Evolutionary conservation across 2,888 invertebrate species (phyloP), one percentile per base, ranked within the genome.

Genomic region (Isotomurus palustris): DNA sequence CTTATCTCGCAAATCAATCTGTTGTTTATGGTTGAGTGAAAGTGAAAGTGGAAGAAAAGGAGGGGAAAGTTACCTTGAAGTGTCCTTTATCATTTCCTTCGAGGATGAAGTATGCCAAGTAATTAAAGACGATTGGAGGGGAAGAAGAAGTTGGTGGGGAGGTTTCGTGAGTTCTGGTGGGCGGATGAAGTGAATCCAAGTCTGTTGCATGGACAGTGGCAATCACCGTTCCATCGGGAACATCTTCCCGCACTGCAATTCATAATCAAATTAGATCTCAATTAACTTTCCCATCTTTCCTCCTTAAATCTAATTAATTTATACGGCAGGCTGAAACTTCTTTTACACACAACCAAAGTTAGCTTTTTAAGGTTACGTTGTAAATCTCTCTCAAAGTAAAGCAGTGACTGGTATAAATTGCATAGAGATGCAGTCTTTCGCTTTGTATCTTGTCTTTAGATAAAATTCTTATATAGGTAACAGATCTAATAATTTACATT

Each of bases 191-290:
- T n/a, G n/a, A n/a, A 78, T 95, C 95, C 0, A 87, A 86, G 77
- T 96, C 95, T 27, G 83, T 85, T 1, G 87, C 86, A 25, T 82
- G 86, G 21, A 95, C 83, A 14, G 88, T 85, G 1, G 90, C 91
- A 1, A 94, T 85, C 2, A 92, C 86, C 57, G 90, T 86, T 62
- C 93, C 93, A 4, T 83, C 78, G 0, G 94, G 93, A 41, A 94
- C 82, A 76, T 95, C 95, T 76, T 96, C 95, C 3, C 91, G 53
- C 38, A 70, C 70, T 70, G 57, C 6, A 41, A 58, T 22, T n/a
- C n/a, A n/a, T n/a, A n/a, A n/a, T n/a, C n/a, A n/a, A n/a, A n/a
- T n/a, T n/a, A n/a, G n/a, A n/a, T n/a, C n/a, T n/a, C n/a, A n/a
- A n/a, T 32, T 14, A 10, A 32, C 14, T 32, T 32, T 32, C 14